A percentile compares a stretch with the other conserved stretches of the same genome.
Conservation (phyloP, 1,140 invertebrate species). For the Triops cancriformis region DNA sequence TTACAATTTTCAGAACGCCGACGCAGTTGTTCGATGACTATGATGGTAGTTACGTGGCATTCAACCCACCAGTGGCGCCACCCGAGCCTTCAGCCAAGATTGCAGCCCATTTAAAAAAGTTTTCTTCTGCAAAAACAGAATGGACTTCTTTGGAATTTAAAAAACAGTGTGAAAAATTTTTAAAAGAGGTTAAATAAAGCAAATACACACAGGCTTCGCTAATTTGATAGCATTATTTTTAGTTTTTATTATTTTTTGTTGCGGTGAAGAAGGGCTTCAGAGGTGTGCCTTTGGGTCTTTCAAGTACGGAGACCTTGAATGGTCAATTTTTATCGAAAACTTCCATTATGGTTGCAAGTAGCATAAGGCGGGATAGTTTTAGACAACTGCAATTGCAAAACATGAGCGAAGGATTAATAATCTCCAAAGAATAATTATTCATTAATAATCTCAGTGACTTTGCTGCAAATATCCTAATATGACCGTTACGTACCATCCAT, state of each 20-base stretch:
- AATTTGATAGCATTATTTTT: not conserved
- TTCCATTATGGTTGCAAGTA: too few species aligned
- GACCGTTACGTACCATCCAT: too few species aligned
- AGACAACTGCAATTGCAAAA: too few species aligned
- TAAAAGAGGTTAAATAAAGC: not conserved
- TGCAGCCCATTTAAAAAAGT: not conserved
- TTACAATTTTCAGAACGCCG: conserved; percentile 29
- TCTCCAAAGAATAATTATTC: too few species aligned
- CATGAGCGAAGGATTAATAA: too few species aligned
- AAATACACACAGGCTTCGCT: not conserved
- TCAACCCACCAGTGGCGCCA: conserved; percentile 20
- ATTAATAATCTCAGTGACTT: too few species aligned
- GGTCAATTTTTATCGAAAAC: too few species aligned
- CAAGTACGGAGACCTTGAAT: not conserved
- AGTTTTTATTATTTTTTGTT: too few species aligned
- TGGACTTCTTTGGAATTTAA: not conserved
- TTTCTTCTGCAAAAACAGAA: not conserved
- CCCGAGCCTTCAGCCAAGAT: conserved; percentile 14
- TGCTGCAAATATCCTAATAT: too few species aligned
- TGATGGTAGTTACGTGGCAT: conserved; percentile 20
- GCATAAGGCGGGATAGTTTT: too few species aligned
- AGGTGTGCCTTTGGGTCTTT: not conserved
- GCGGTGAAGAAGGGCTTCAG: not conserved
- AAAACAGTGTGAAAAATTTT: not conserved
- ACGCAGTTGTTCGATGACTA: conserved; percentile 18